Conservation (phyloP, 2,113 vertebrate genomes). For the western clawed frog (Xenopus tropicalis) region UCB_Xtro_10.0 CM004444.2:163191501-163192000, state of each 20-base stretch:
- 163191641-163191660: too few species aligned
- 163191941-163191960: conserved; percentile 28
- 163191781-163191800: conserved; percentile 97
- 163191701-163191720: conserved; percentile 5
- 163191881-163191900: conserved; percentile 79
- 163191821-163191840: conserved; percentile 82
- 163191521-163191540: too few species aligned
- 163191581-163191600: too few species aligned
- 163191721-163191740: conserved; percentile 50
- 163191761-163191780: conserved; percentile 69
- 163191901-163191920: conserved; percentile 53
- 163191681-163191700: too few species aligned
- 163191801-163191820: conserved; percentile 88
- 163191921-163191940: conserved; percentile 45
- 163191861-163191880: conserved; percentile 98
- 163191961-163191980: conserved; percentile 33
- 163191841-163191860: conserved; percentile 94
- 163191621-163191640: too few species aligned
- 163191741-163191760: conserved; percentile 55
- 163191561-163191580: too few species aligned
- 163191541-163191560: too few species aligned
- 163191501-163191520: too few species aligned
- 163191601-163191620: too few species aligned
- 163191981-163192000: conserved; percentile 30
- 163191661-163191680: too few species aligned